phyloP scores from a whole-genome alignment of 2,797 vertebrate species.

The Mus spretus region DNA sequence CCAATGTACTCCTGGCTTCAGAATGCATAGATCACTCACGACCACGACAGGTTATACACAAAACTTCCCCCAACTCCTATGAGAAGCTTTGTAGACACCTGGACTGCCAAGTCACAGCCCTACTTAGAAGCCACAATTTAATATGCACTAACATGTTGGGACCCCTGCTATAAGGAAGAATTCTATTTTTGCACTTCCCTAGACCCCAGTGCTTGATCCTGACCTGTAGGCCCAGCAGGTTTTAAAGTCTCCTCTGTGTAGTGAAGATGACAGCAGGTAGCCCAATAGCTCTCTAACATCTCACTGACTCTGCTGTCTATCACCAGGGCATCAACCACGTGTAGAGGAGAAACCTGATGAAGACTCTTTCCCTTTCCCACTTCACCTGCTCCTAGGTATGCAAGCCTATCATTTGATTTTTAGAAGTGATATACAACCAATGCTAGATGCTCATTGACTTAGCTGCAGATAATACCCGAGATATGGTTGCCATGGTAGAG shows the following conservation, averaged over 20 bases:
- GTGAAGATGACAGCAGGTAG: not conserved
- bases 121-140: not conserved
- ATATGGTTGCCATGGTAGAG: not conserved
- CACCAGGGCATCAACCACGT: not conserved
- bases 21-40: not conserved
- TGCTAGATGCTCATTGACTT: not conserved
- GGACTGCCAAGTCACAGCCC: not conserved
- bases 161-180: not conserved
- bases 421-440: not conserved
- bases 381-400: not conserved
- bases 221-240: not conserved
- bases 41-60: not conserved
- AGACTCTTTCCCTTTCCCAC: not conserved
- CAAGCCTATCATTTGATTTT: not conserved
- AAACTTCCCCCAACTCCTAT: not conserved
- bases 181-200: not conserved
- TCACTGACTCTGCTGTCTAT: not conserved
- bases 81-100: not conserved
- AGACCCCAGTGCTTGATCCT: not conserved
- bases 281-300: not conserved
- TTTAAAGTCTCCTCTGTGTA: not conserved
- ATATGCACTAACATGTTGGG: not conserved
- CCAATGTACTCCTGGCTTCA: rapidly evolving
- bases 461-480: not conserved
- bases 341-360: not conserved